Evolutionary conservation across 2,113 vertebrate genomes (phyloP), one percentile per base, ranked within the genome.

Genomic region (Oryzias melastigma): DNA sequence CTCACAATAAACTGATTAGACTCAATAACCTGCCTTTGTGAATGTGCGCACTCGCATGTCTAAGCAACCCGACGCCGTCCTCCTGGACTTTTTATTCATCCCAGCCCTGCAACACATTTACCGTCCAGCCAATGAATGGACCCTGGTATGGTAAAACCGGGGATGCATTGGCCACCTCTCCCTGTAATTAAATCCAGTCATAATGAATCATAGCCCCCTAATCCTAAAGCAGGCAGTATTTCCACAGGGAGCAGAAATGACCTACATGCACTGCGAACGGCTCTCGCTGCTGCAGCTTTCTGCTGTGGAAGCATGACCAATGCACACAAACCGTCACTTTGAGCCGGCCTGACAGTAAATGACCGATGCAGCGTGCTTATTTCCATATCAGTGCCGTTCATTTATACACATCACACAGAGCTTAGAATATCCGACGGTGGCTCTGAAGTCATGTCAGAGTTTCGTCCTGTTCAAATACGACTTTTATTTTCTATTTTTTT

Each of bases 151-250:
- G 73, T 85, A 73, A 82, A 89, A 80, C 65, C 17, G 24, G 63
- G 74, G 52, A 75, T 62, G 71, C 84, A 76, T 66, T 64, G 75
- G 78, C 81, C 84, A 79, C 81, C 81, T 82, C 78, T 73, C 42
- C 14, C 50, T 81, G 79, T 88, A 88, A 89, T 89, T 88, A 88
- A 88, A 85, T 88, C 67, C 79, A 77, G 67, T 81, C 77, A 71
- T 88, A 87, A 85, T 89, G 86, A 88, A 85, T 88, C 84, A 87
- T 75, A 71, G 74, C 62, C 69, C 10, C 48, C 68, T 88, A 88
- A 88, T 88, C 88, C 86, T 80, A 71, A 87, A 84, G 71, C 81
- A 62, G 84, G 71, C 75, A 78, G 50, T 73, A 81, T 88, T 84
- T 85, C 85, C 87, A 78, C 66, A 45, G 79, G 86, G 81, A 85